A percentile compares a stretch with the other conserved stretches of the same genome.
phyloP scores from a whole-genome alignment of 2,888 invertebrate genomes.

The Alentia gelatinosa region DNA sequence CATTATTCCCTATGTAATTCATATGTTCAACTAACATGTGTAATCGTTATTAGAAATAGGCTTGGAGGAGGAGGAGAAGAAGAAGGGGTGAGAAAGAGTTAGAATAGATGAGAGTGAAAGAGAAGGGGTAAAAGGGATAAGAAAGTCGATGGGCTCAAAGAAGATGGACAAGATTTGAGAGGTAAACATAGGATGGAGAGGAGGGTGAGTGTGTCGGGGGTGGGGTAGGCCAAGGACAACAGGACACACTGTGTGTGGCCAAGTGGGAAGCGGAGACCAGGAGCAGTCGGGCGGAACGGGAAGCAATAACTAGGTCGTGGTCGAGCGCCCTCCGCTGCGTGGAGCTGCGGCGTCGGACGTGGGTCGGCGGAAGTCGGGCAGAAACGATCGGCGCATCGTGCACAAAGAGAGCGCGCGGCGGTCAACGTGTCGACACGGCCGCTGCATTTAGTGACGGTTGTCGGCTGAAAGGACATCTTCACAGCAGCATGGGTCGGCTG shows the following conservation, averaged over 20 bases:
- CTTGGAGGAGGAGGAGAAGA: not conserved
- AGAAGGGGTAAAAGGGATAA: not conserved
- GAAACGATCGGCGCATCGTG: not conserved
- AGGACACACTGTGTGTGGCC: not conserved
- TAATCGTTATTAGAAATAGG: too few relatives aligned
- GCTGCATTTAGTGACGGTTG: slow-evolving; percentile 40
- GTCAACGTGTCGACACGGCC: slow-evolving; percentile 19
- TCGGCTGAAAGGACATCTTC: slow-evolving; percentile 26
- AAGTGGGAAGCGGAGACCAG: not conserved
- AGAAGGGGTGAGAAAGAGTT: not conserved
- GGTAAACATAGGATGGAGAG: not conserved
- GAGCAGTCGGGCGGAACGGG: not conserved
- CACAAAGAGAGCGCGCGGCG: slow-evolving; percentile 19
- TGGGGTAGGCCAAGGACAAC: not conserved
- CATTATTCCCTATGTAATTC: too few relatives aligned
- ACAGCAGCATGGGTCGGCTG: not conserved
- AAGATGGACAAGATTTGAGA: not conserved
- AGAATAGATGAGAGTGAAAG: too few relatives aligned
- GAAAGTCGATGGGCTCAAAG: not conserved
- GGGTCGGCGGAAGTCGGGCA: not conserved
- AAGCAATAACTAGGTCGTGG: slow-evolving; percentile 31
- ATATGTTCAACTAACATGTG: too few relatives aligned
- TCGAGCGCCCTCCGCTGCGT: not conserved
- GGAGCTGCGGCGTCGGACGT: not conserved
- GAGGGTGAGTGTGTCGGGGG: not conserved